Evolutionary conservation across 2,888 invertebrate species (phyloP), one percentile per base, ranked within the genome.

Genomic region (Schizotus pectinicornis): DNA sequence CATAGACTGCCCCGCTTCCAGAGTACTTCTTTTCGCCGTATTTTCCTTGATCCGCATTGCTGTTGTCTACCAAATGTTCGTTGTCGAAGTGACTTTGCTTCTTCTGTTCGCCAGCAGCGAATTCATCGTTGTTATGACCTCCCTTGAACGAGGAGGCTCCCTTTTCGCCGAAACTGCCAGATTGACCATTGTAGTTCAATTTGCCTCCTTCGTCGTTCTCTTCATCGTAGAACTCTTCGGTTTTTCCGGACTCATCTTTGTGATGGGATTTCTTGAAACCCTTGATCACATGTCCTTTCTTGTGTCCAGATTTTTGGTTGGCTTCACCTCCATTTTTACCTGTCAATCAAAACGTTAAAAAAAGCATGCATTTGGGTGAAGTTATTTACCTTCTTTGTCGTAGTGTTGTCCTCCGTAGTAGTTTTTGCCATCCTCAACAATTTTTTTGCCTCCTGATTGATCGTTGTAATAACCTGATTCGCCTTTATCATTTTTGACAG

Each of bases 191-290:
- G 61, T 82, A 82, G 32, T 84, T 73, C 68, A 82, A 82, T 67
- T 85, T 83, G 64, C 85, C 85, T 0, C 84, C 86, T 71, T 86
- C 86, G 68, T 87, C 86, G 65, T 87, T 85, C 11, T 84, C 85
- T 67, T 87, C 86, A 55, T 87, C 87, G 67, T 85, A 87, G 79
- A 83, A 88, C 67, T 82, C 85, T 71, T 87, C 86, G 5, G 85
- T 83, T 72, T 86, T 86, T 55, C 86, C 86, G 65, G 85, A 83
- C 67, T 88, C 87, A 67, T 88, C 87, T 68, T 87, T 87, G 70
- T 86, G 86, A 71, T 86, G 85, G 2, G 86, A 85, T 3, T 83
- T 81, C 71, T 88, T 87, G 75, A 84, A 87, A n/a, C 87, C 87
- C 73, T 87, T 87, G 73, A 85, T 84, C 8, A 83, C 82, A 71